Evolutionary conservation across 2,113 vertebrate species (phyloP).

Genomic region (Mohoua ochrocephala): DNA sequence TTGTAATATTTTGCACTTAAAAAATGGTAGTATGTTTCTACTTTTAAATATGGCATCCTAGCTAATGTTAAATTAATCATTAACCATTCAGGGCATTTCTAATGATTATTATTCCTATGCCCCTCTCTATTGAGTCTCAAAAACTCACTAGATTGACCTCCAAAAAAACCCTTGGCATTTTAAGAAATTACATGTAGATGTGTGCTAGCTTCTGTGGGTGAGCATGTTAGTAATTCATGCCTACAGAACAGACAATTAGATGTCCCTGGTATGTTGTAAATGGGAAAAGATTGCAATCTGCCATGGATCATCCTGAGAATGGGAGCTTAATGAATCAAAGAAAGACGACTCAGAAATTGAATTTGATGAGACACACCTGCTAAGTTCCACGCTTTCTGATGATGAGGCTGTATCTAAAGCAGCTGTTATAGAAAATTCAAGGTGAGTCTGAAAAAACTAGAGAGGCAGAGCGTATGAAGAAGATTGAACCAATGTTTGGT

Average conservation of each 20-base stretch:
- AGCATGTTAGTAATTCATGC: background rate
- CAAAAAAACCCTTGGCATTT: background rate
- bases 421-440: background rate
- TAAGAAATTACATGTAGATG: background rate
- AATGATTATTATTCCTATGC: background rate
- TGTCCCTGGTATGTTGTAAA: background rate
- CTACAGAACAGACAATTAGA: background rate
- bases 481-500: background rate
- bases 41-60: background rate
- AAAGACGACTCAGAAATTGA: background rate
- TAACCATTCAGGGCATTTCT: background rate
- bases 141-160: background rate
- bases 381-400: background rate
- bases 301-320: background rate
- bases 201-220: background rate
- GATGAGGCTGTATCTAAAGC: background rate
- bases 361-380: background rate
- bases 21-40: background rate
- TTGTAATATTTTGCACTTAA: background rate
- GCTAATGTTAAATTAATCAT: background rate
- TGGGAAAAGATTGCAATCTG: constrained; percentile 13
- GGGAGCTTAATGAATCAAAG: background rate
- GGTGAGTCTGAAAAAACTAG: background rate
- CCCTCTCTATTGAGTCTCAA: background rate
- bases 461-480: background rate